A percentile compares a stretch with the other conserved stretches of the same genome.
phyloP scores from a whole-genome alignment of 2,888 invertebrate species.

The Phyto melanocephala region DNA sequence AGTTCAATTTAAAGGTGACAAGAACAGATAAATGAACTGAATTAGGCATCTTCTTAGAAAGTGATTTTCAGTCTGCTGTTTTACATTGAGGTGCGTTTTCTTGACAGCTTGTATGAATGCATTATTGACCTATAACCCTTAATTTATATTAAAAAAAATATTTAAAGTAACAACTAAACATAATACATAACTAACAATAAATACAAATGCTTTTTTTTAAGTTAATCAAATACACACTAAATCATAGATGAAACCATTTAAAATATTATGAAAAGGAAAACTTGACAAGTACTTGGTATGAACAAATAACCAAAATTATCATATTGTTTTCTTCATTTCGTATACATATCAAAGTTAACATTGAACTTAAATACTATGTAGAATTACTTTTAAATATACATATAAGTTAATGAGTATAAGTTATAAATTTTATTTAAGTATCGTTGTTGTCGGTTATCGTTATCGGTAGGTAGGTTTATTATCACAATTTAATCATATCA shows the following conservation, averaged over 20 bases:
- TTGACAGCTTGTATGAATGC: too few species aligned
- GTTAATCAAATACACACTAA: too few species aligned
- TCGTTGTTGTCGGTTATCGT: constrained; percentile 31
- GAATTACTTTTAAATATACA: not conserved
- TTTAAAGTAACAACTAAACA: constrained; percentile 6
- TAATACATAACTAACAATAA: constrained; percentile 22
- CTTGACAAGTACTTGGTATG: not conserved
- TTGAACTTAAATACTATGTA: constrained; percentile 22
- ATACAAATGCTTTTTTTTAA: too few species aligned
- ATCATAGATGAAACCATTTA: constrained; percentile 38
- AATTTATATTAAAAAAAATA: too few species aligned
- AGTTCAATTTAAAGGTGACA: too few species aligned
- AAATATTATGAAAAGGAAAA: not conserved
- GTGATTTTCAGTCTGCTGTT: too few species aligned
- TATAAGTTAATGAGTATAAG: not conserved
- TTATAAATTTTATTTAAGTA: not conserved
- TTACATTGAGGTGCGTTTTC: too few species aligned
- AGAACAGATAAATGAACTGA: too few species aligned
- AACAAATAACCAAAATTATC: constrained; percentile 16
- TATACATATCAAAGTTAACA: constrained; percentile 59
- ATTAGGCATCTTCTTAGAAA: too few species aligned
- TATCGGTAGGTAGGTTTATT: constrained; percentile 11
- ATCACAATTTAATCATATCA: constrained; percentile 46
- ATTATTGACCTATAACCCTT: too few species aligned
- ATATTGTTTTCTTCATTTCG: not conserved